These are phyloP conservation scores for Diaphora mendica DNA, from an alignment of 2,888 invertebrate genomes.

Conservation along the genomic window DNA sequence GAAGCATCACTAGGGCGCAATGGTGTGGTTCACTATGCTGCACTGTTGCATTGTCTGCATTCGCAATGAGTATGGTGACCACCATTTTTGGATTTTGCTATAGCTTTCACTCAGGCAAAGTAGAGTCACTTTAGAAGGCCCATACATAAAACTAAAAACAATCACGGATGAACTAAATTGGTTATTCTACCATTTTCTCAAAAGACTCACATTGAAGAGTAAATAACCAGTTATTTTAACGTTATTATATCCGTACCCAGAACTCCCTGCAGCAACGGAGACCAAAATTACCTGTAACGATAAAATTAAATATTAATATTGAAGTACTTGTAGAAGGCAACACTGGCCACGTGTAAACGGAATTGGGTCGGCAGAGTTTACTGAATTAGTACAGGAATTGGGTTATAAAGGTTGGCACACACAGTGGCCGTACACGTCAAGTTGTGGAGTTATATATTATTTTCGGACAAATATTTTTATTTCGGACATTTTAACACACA, in stretches of 20 bases:
- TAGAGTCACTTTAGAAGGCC: too few species aligned
- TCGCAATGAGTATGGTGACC: too few species aligned
- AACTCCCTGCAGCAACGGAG: not conserved
- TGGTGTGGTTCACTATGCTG: too few species aligned
- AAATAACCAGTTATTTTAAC: not conserved
- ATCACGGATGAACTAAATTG: not conserved
- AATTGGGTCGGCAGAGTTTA: slow-evolving; percentile 41
- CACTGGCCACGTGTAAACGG: slow-evolving; percentile 28
- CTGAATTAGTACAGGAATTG: slow-evolving; percentile 44
- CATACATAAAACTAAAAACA: too few species aligned
- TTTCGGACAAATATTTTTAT: too few species aligned
- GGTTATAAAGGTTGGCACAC: slow-evolving; percentile 31
- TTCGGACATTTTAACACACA: too few species aligned
- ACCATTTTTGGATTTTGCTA: too few species aligned
- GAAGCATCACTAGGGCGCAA: too few species aligned
- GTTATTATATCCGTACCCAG: not conserved
- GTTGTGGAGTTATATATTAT: not conserved
- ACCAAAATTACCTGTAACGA: slow-evolving; percentile 54
- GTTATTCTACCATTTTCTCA: not conserved
- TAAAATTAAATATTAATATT: slow-evolving; percentile 32
- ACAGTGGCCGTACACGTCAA: not conserved
- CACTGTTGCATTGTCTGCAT: too few species aligned
- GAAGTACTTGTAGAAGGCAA: slow-evolving; percentile 10
- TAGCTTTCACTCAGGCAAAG: too few species aligned
- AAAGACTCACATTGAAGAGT: not conserved